These are phyloP conservation scores for Rotaria socialis DNA, from an alignment of 2,888 invertebrate species.

Conservation along the genomic window DNA sequence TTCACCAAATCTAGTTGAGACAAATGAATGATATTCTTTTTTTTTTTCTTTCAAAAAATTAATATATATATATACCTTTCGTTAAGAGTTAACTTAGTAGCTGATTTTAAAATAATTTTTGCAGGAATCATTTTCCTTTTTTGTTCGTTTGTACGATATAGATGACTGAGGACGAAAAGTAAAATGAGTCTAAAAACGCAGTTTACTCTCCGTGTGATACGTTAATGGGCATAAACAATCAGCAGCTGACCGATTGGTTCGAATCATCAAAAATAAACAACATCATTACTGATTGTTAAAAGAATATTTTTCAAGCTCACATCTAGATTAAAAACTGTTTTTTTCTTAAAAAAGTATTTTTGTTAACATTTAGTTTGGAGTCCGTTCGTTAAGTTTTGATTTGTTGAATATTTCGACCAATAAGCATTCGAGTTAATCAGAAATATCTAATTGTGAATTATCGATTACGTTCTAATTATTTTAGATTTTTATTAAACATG, in stretches of 20 bases:
- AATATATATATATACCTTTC: not conserved
- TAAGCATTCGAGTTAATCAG: not conserved
- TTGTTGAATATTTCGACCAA: not conserved
- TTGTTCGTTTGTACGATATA: not conserved
- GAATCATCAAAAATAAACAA: not conserved
- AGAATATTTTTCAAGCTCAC: not conserved
- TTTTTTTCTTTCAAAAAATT: not conserved
- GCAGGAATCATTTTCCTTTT: not conserved
- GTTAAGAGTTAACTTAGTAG: not conserved
- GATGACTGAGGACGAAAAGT: not conserved
- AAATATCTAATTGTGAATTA: not conserved
- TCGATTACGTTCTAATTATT: no score
- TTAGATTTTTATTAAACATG: no score
- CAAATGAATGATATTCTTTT: not conserved
- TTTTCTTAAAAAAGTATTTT: not conserved
- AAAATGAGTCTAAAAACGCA: not conserved
- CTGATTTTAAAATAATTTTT: conserved; percentile 27
- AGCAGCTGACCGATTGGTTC: not conserved
- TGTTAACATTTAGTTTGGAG: not conserved
- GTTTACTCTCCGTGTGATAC: not conserved
- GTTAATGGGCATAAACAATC: not conserved
- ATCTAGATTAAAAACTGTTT: no score
- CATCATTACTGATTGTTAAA: not conserved
- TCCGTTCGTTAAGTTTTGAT: not conserved
- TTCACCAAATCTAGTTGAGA: not conserved